These are phyloP conservation scores for Craseonycteris thonglongyai DNA, from an alignment of 2,113 vertebrate genomes.

Conservation along the genomic window DNA sequence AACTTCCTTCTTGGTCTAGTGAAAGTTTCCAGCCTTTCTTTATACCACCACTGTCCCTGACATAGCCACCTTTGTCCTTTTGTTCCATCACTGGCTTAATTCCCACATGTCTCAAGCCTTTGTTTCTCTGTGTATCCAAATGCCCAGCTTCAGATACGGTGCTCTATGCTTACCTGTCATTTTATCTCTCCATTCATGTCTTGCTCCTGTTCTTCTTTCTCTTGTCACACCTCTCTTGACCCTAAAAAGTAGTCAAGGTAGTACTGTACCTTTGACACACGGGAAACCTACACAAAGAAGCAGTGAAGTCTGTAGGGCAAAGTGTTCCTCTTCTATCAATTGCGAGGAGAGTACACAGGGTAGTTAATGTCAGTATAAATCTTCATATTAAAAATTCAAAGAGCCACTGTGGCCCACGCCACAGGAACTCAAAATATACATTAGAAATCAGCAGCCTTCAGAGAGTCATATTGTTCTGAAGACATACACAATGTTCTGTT, in stretches of 20 bases:
- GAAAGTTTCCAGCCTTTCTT: not conserved
- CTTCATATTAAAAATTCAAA: constrained; percentile 2
- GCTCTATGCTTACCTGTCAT: not conserved
- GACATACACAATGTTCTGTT: not conserved
- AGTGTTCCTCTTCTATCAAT: not conserved
- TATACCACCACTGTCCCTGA: not conserved
- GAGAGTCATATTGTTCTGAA: not conserved
- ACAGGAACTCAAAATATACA: not conserved
- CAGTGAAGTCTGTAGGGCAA: not conserved
- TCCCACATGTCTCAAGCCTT: not conserved
- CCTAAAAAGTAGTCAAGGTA: not conserved
- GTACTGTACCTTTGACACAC: not conserved
- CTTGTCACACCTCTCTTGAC: not conserved
- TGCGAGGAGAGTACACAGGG: not conserved
- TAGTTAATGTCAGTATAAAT: not conserved
- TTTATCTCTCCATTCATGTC: not conserved
- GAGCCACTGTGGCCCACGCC: not conserved
- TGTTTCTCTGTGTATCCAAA: not conserved
- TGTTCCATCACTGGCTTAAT: not conserved
- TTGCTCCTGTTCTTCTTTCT: not conserved
- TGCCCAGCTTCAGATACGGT: not conserved
- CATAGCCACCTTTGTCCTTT: not conserved
- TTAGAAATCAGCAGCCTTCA: not conserved
- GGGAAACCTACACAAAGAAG: not conserved
- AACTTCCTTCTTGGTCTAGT: not conserved